Base-by-base conservation (phyloP, 2,888 invertebrate genomes). In the Harpalus rubripes region DNA sequence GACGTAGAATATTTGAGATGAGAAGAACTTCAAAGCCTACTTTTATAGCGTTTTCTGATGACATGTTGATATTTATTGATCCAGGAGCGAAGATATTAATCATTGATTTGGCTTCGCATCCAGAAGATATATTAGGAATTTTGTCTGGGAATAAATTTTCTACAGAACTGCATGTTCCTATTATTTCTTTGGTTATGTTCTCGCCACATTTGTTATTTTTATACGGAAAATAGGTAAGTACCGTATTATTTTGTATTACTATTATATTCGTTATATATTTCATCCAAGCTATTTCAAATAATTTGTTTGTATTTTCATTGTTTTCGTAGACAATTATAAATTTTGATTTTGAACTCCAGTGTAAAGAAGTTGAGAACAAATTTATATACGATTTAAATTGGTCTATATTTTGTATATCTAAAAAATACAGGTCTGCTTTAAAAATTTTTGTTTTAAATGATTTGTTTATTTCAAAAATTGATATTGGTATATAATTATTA, bases 241-340 rank as follows among this genome's bases (percentile, higher is more conserved):
- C 26, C 41, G 32, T 32, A 61, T 63, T 32, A 41, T 61, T 80
- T n/a, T 80, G 6, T 32, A 80, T 63, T 16, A 80, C 44, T 39
- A 61, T 41, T 32, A 80, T 63, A 61, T 80, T 80, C 0, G 16
- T 61, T 16, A 80, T 41, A 80, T 80, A 80, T 80, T 63, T 80
- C n/a, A 12, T 52, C 79, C 79, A 79, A 18, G 79, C 56, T n/a
- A 79, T 58, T 22, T 56, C 32, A 5, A 79, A 79, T 32, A 79
- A 8, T 58, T 58, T 8, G 10, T 16, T 22, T 58, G 56, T 58
- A 58, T 79, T 58, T 79, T 58, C 79, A 16, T 18, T 76, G 18
- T 56, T 22, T 22, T 22, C 79, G 32, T 58, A 79, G 10, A 32
- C 18, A 79, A 79, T 32, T 58, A 79, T 12, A 79, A 26, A 79